Percentiles rank a stretch among this genome's conserved stretches.
Conservation (phyloP, 2,797 vertebrate species). For the Sarcoramphus papa region DNA sequence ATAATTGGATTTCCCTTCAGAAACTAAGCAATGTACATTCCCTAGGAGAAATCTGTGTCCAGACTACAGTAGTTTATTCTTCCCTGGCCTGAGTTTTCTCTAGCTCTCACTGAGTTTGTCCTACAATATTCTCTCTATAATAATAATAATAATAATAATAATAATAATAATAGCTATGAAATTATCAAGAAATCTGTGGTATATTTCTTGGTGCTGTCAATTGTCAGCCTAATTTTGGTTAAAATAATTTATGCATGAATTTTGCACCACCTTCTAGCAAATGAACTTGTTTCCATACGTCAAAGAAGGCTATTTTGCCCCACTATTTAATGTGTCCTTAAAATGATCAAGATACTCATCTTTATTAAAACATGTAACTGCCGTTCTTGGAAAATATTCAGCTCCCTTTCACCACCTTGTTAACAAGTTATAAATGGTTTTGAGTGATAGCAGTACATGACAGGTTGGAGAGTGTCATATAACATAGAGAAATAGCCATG, state of each 20-base stretch:
- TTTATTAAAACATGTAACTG: background rate
- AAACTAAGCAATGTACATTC: accelerated
- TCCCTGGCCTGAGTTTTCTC: background rate
- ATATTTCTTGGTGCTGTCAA: background rate
- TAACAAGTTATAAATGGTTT: constrained; percentile 21
- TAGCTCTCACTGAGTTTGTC: background rate
- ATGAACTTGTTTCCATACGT: background rate
- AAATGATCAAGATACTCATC: background rate
- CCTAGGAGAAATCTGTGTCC: background rate
- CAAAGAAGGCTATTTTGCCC: background rate
- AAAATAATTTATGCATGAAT: background rate
- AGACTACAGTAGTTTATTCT: background rate
- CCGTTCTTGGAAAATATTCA: background rate
- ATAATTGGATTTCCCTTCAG: background rate
- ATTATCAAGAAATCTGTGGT: background rate
- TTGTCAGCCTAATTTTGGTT: background rate
- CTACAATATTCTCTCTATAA: background rate
- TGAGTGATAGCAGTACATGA: constrained; percentile 2
- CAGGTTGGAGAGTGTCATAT: constrained; percentile 1
- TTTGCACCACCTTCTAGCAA: constrained; percentile 55
- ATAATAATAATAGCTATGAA: background rate
- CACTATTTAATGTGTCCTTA: background rate
- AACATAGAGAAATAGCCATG: background rate
- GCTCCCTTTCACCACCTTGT: background rate
- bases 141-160: background rate